These are phyloP conservation scores for Chironomus tentans DNA, from an alignment of 2,888 invertebrate species.

Conservation along the genomic window DNA sequence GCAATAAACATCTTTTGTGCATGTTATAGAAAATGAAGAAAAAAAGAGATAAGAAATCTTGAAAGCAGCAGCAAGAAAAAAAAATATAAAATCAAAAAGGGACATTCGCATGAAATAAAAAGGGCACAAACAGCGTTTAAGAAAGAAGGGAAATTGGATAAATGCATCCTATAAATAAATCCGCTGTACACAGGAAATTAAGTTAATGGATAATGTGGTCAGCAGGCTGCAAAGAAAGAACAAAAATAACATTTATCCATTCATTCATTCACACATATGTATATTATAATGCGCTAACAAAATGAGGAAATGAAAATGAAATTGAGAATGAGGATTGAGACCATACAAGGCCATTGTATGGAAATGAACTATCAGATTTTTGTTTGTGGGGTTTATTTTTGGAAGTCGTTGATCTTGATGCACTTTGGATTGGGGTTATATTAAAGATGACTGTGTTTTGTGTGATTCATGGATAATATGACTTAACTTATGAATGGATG, in stretches of 20 bases:
- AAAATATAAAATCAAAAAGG: not conserved
- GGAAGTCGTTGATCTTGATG: no score
- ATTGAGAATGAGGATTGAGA: not conserved
- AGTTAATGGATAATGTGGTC: constrained; percentile 20
- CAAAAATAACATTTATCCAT: not conserved
- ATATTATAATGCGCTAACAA: not conserved
- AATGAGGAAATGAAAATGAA: not conserved
- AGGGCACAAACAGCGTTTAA: not conserved
- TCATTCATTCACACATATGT: not conserved
- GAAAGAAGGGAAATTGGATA: constrained; percentile 14
- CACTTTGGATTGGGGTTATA: no score
- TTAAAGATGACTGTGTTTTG: no score
- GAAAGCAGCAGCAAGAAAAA: no score
- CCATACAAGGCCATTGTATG: not conserved
- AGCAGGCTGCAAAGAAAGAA: not conserved
- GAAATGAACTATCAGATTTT: not conserved
- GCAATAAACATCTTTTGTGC: constrained; percentile 6
- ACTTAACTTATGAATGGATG: no score
- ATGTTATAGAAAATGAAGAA: not conserved
- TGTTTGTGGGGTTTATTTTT: no score
- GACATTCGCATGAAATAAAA: not conserved
- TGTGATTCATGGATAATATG: no score
- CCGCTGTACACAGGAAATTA: constrained; percentile 20
- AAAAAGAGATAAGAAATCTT: not conserved
- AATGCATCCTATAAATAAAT: constrained; percentile 18